phyloP scores from a whole-genome alignment of 2,113 vertebrate genomes.

The Macrotis lagotis region DNA sequence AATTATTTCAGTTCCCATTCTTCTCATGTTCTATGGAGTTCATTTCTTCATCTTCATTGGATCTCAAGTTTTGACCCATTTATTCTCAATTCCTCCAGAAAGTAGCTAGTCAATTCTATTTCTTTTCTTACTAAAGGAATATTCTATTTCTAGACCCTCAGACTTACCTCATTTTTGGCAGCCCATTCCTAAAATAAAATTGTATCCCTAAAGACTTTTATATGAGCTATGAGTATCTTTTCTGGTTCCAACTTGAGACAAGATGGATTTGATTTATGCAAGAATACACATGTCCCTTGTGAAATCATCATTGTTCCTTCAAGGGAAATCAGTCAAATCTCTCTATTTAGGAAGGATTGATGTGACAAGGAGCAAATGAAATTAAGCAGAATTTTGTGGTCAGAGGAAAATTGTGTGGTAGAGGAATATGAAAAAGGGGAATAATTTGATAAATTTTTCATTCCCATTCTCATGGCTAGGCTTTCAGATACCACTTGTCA shows the following conservation, averaged over 20 bases:
- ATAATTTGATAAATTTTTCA: background rate
- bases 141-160: background rate
- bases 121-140: background rate
- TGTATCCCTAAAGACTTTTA: conserved; percentile 23
- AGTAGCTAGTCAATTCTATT: background rate
- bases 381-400: conserved; percentile 53
- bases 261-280: background rate
- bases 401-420: no score
- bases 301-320: conserved; percentile 45
- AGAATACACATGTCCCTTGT: conserved; percentile 44
- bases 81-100: conserved; percentile 4
- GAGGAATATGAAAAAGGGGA: no score
- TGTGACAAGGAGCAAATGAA: conserved; percentile 39
- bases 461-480: background rate
- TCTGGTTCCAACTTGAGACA: conserved; percentile 41
- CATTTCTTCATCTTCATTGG: background rate
- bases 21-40: background rate
- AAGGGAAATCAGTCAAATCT: conserved; percentile 51
- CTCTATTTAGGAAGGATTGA: conserved; percentile 33
- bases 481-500: background rate
- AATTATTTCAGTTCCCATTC: background rate
- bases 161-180: background rate
- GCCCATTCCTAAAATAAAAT: background rate
- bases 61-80: background rate
- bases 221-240: background rate